phyloP scores from a whole-genome alignment of 2,113 vertebrate genomes.

The Gobius niger region DNA sequence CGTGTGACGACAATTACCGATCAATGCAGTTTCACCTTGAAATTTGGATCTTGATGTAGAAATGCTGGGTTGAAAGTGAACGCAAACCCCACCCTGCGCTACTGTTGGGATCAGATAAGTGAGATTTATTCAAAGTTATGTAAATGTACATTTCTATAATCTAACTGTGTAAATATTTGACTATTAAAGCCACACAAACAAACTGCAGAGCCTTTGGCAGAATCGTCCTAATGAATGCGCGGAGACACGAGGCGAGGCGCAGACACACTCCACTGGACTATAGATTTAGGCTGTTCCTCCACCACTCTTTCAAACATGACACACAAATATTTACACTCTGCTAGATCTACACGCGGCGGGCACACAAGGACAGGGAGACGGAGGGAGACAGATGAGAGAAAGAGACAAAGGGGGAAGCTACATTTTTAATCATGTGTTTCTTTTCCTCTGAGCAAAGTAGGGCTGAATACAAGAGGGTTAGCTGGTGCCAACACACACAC shows the following conservation, averaged over 20 bases:
- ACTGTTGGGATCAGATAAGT: slow-evolving; percentile 21
- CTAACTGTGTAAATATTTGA: slow-evolving; percentile 66
- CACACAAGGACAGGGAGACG: slow-evolving; percentile 56
- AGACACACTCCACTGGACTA: slow-evolving; percentile 40
- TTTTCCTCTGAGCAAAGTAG: slow-evolving; percentile 87
- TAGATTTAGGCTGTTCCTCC: slow-evolving; percentile 28
- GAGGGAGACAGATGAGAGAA: slow-evolving; percentile 37
- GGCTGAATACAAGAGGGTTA: slow-evolving; percentile 89
- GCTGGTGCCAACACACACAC: slow-evolving; percentile 85
- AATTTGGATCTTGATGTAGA: not conserved
- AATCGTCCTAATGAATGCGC: slow-evolving; percentile 57
- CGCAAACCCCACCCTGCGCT: slow-evolving; percentile 23
- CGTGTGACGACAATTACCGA: too few relatives aligned
- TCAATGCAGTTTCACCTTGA: too few relatives aligned
- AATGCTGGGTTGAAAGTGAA: slow-evolving; percentile 5
- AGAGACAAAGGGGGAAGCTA: slow-evolving; percentile 70
- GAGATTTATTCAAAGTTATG: slow-evolving; percentile 67
- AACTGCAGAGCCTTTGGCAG: slow-evolving; percentile 58
- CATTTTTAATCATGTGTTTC: slow-evolving; percentile 88
- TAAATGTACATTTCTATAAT: slow-evolving; percentile 66
- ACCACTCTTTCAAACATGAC: slow-evolving; percentile 16
- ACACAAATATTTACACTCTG: slow-evolving; percentile 74
- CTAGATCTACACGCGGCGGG: slow-evolving; percentile 60
- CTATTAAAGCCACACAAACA: slow-evolving; percentile 48
- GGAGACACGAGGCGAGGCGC: slow-evolving; percentile 25